phyloP scores from a whole-genome alignment of 2,888 invertebrate genomes.

The Aricia artaxerxes region DNA sequence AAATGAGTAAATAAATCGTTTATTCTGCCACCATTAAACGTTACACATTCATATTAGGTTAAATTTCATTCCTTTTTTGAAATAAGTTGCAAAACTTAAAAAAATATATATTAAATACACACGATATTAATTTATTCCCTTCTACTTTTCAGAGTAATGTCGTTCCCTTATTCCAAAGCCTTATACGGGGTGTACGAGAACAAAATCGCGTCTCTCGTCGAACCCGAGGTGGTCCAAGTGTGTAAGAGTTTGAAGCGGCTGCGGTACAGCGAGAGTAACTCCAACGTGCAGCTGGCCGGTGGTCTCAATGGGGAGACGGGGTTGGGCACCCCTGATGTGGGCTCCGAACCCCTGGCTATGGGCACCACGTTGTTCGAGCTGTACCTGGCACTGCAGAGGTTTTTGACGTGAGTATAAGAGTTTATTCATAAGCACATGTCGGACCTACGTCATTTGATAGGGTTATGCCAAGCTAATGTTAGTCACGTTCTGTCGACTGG shows the following conservation, averaged over 20 bases:
- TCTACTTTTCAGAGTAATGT: slow-evolving; percentile 81
- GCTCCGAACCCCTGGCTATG: slow-evolving; percentile 85
- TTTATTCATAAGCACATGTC: too few species aligned
- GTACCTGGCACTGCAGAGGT: slow-evolving; percentile 94
- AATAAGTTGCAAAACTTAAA: slow-evolving; percentile 30
- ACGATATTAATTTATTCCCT: not conserved
- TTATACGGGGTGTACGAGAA: slow-evolving; percentile 87
- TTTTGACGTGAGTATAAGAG: slow-evolving; percentile 83
- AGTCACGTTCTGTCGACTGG: too few species aligned
- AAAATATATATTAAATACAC: not conserved
- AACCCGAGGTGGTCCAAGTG: slow-evolving; percentile 85
- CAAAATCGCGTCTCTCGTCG: slow-evolving; percentile 85
- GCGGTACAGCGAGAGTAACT: slow-evolving; percentile 73
- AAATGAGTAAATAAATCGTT: too few species aligned
- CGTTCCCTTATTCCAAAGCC: slow-evolving; percentile 86
- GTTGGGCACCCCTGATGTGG: slow-evolving; percentile 67
- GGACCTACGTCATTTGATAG: too few species aligned
- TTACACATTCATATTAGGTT: not conserved
- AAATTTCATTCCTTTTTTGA: slow-evolving; percentile 22
- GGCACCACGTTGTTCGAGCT: slow-evolving; percentile 95
- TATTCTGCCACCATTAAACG: not conserved
- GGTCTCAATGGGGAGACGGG: slow-evolving; percentile 77
- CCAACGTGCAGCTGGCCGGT: slow-evolving; percentile 70
- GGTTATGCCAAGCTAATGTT: too few species aligned
- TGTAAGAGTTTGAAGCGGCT: slow-evolving; percentile 86